These are phyloP conservation scores for Nebria salina DNA, from an alignment of 2,888 invertebrate species.

Conservation along the genomic window DNA sequence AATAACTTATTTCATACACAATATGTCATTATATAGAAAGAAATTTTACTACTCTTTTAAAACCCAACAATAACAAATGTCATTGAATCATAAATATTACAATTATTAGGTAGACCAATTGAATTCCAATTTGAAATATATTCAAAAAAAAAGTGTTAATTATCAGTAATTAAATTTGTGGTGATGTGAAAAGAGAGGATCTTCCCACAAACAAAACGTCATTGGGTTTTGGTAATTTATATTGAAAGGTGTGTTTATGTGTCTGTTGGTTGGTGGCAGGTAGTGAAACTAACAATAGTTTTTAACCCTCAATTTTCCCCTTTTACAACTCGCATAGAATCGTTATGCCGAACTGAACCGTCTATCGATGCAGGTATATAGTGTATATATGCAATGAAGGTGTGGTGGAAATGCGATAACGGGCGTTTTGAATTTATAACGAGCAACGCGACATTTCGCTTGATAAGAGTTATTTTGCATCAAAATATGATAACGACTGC, in stretches of 20 bases:
- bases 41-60: too few species aligned
- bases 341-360: not conserved
- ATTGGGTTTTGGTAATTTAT: not conserved
- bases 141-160: too few species aligned
- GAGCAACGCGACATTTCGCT: not conserved
- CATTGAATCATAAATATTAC: too few species aligned
- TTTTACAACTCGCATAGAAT: not conserved
- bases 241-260: conserved; percentile 1
- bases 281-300: not conserved
- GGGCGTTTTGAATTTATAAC: not conserved
- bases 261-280: not conserved
- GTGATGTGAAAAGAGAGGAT: not conserved
- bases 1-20: not conserved
- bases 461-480: not conserved
- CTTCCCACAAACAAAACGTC: not conserved
- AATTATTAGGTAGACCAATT: too few species aligned
- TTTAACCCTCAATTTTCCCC: not conserved
- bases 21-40: not conserved
- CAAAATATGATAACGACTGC: not conserved
- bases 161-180: not conserved
- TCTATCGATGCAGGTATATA: not conserved
- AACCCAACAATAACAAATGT: too few species aligned
- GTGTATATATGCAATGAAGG: not conserved
- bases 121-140: too few species aligned
- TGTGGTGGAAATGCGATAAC: not conserved